Conservation (phyloP, 2,113 vertebrate species). For the Peucedramus taeniatus region DNA sequence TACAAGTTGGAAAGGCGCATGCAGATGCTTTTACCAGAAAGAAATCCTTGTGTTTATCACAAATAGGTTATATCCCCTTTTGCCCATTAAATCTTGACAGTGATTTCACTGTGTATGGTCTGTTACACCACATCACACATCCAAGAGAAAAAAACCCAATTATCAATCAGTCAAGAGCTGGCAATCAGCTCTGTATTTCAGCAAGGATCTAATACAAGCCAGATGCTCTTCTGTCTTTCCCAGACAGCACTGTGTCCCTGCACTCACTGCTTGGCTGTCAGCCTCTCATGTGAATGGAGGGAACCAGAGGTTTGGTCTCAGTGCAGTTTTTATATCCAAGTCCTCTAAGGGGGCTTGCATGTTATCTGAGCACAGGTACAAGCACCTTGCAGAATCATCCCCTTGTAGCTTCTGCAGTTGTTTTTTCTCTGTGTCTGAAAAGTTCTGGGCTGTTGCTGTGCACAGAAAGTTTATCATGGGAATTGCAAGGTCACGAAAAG, state of each 20-base stretch:
- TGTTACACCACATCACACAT: neutral
- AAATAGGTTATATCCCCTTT: neutral
- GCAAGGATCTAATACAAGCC: neutral
- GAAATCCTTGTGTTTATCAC: neutral
- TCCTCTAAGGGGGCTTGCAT: neutral
- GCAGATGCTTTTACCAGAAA: neutral
- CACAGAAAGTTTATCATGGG: neutral
- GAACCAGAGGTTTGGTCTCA: neutral
- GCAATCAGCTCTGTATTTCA: neutral
- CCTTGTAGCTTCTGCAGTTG: neutral
- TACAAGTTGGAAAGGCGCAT: neutral
- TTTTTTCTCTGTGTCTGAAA: neutral
- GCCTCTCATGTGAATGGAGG: neutral
- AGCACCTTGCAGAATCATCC: neutral
- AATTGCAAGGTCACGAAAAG: accelerated
- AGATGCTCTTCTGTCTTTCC: neutral
- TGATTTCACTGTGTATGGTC: neutral
- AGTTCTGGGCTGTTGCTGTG: neutral
- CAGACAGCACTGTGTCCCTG: neutral
- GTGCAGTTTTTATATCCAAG: neutral
- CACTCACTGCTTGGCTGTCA: neutral
- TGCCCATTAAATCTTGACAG: neutral
- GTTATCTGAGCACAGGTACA: neutral
- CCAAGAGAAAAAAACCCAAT: neutral
- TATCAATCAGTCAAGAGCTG: neutral